Evolutionary conservation across 2,888 invertebrate species (phyloP), one percentile per base, ranked within the genome.

Genomic region (Agrotis clavis): DNA sequence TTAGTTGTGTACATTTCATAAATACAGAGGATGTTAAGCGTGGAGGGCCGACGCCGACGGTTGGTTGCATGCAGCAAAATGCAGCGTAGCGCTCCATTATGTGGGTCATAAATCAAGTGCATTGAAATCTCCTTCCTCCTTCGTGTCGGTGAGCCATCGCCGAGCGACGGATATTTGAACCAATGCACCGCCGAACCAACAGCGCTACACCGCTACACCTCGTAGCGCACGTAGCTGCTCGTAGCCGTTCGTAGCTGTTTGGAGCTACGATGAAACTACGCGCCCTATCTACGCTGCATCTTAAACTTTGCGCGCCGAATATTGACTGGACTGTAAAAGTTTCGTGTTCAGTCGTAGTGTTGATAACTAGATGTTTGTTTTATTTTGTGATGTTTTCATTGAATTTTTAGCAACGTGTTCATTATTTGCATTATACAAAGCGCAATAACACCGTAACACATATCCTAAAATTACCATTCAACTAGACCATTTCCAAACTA

Each of bases 91-190:
- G 91, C 92, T 92, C 93, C 93, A 94, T 94, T 94, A 94, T 92
- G 92, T 91, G 89, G 91, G 85, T 86, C 91, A 93, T 95, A 95
- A 95, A 95, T 95, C 95, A 95, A 92, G 90, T 90, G 94, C 95
- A 94, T 93, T 94, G 94, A 94, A 95, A 94, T 93, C 94, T 94
- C 92, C 94, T 95, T 94, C 95, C 94, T 94, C 92, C 91, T 94
- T 94, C 94, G 94, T 94, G 94, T 92, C 92, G 94, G 91, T 89
- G 91, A 90, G 89, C 93, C 92, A 93, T 94, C 92, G 92, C 86
- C 89, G 88, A 90, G 90, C 92, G 92, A 91, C 92, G 93, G 92
- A 93, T 93, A 94, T 94, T 94, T 92, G 93, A 92, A 89, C 92
- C 92, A 91, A 90, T 91, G 89, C 88, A 84, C 88, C 87, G 81